Percentiles rank a stretch among this genome's conserved stretches.
Conservation (phyloP, 2,797 vertebrate species). For the Hybognathus amarus region DNA sequence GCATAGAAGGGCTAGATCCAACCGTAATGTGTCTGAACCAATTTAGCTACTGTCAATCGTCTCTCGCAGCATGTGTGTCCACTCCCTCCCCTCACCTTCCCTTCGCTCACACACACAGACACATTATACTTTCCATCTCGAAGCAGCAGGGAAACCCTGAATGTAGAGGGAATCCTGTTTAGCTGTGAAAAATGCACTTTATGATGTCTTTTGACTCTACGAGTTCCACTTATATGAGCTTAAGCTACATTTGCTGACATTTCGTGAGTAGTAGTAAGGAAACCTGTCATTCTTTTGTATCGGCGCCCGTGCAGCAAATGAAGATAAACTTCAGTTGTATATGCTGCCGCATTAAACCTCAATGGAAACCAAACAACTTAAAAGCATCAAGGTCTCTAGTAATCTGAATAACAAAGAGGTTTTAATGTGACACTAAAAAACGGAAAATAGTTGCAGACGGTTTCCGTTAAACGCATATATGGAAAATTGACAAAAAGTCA, state of each 20-base stretch:
- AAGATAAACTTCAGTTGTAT: constrained; percentile 2
- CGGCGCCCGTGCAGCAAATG: background rate
- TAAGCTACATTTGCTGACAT: constrained; percentile 11
- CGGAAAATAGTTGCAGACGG: background rate
- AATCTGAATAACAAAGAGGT: constrained; percentile 29
- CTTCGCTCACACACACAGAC: constrained; percentile 38
- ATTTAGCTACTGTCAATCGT: constrained; percentile 60
- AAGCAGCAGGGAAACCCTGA: constrained; percentile 47
- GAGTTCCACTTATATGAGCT: constrained; percentile 23
- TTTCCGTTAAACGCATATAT: background rate
- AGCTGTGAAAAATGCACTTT: constrained; percentile 57
- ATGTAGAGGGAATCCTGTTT: constrained; percentile 57
- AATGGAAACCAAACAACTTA: background rate
- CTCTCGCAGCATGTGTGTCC: constrained; percentile 54
- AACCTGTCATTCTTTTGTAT: constrained; percentile 9
- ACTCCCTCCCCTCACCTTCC: constrained; percentile 36
- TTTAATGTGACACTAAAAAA: constrained; percentile 12
- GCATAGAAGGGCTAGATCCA: constrained; percentile 48
- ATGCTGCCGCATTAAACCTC: background rate
- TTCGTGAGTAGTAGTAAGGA: constrained; percentile 11
- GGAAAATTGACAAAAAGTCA: background rate
- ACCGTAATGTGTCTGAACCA: constrained; percentile 57
- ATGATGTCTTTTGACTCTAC: constrained; percentile 29
- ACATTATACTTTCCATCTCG: constrained; percentile 42
- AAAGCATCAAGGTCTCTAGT: background rate